Evolutionary conservation across 2,888 invertebrate species (phyloP).

Genomic region (Acleris holmiana): DNA sequence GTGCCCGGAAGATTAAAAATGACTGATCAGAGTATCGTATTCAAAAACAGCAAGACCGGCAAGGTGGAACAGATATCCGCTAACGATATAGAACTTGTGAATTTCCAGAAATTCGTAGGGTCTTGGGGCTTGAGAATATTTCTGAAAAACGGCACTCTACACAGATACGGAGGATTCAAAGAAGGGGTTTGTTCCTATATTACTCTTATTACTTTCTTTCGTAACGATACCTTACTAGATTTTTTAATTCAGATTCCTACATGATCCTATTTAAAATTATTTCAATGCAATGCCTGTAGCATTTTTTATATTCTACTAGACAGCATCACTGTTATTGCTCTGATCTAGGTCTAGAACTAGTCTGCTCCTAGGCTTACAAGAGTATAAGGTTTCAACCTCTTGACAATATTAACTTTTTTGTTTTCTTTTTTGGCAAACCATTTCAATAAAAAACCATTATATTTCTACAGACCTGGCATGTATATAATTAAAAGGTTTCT

Average conservation of each 20-base stretch:
- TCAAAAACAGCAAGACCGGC: conserved; percentile 98
- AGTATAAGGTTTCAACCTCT: too few species aligned
- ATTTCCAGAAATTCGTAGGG: conserved; percentile 96
- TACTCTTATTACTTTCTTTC: not conserved
- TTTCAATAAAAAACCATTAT: too few species aligned
- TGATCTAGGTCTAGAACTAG: too few species aligned
- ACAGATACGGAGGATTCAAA: conserved; percentile 97
- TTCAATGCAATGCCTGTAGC: too few species aligned
- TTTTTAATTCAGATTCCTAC: not conserved
- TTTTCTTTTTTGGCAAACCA: too few species aligned
- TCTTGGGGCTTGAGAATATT: conserved; percentile 95
- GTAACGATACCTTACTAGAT: not conserved
- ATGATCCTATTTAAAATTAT: too few species aligned
- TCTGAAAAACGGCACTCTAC: conserved; percentile 94
- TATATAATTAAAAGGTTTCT: too few species aligned
- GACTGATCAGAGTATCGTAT: conserved; percentile 94
- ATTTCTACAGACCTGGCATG: too few species aligned
- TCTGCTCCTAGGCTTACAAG: too few species aligned
- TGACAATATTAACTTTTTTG: too few species aligned
- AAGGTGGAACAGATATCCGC: conserved; percentile 96
- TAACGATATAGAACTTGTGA: conserved; percentile 94
- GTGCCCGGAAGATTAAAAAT: conserved; percentile 96
- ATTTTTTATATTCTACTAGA: too few species aligned
- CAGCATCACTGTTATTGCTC: too few species aligned
- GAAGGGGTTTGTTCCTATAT: conserved; percentile 86